phyloP scores from a whole-genome alignment of 2,888 invertebrate species.

The Bimastos eiseni region DNA sequence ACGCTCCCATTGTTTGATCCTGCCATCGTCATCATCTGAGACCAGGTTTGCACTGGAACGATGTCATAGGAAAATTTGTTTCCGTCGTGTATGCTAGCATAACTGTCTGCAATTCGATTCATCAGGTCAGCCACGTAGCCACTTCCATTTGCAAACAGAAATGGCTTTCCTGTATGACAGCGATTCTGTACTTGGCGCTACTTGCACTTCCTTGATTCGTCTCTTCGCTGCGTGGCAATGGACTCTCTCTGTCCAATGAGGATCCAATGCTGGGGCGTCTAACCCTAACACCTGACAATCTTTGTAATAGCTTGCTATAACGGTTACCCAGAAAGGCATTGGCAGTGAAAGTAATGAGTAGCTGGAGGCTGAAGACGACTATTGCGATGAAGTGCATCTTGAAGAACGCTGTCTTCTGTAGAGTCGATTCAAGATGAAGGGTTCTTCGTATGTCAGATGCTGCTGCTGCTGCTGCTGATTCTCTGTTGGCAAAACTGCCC shows the following conservation, averaged over 20 bases:
- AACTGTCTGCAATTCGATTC: not conserved
- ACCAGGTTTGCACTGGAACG: slow-evolving; percentile 29
- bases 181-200: not conserved
- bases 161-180: slow-evolving; percentile 19
- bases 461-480: not conserved
- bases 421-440: not conserved
- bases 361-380: not conserved
- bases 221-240: too few relatives aligned
- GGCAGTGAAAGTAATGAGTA: not conserved
- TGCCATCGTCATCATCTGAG: slow-evolving; percentile 3
- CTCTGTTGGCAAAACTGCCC: not conserved
- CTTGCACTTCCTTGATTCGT: not conserved
- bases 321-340: slow-evolving; percentile 8
- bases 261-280: too few relatives aligned
- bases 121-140: slow-evolving; percentile 30
- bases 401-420: not conserved
- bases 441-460: not conserved
- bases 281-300: too few relatives aligned
- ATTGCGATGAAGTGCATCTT: not conserved
- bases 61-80: slow-evolving; percentile 23
- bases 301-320: too few relatives aligned
- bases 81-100: not conserved
- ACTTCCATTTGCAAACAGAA: slow-evolving; percentile 28
- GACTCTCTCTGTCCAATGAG: too few relatives aligned
- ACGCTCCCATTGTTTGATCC: not conserved